Conservation (phyloP, 92 coral and sea anemone genomes). For the Ricordea florida region DNA sequence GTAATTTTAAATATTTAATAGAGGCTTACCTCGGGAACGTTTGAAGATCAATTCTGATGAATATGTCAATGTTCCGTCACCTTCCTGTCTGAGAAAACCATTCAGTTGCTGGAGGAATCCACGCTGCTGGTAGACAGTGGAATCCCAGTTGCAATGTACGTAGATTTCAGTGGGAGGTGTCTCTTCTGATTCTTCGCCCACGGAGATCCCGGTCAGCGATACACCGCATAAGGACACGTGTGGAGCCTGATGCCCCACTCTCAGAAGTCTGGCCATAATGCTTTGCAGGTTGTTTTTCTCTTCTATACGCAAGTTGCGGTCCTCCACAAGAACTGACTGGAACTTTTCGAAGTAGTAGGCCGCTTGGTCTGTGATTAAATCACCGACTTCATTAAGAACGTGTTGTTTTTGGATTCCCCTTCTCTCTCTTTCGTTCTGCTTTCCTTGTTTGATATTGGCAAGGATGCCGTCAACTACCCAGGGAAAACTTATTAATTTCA, state of each 20-base stretch:
- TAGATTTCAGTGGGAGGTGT: slow-evolving; percentile 43
- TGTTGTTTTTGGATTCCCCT: slow-evolving; percentile 32
- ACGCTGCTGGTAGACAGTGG: slow-evolving; percentile 18
- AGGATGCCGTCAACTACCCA: slow-evolving; percentile 81
- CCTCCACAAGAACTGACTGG: slow-evolving; percentile 20
- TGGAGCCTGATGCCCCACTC: background rate
- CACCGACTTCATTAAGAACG: slow-evolving; percentile 56
- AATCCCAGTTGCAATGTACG: slow-evolving; percentile 31
- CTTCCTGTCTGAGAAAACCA: background rate
- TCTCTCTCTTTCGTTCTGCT: slow-evolving; percentile 24
- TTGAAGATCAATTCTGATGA: background rate
- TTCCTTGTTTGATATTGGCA: slow-evolving; percentile 59
- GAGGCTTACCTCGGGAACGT: slow-evolving; percentile 5
- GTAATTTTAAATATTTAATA: no score
- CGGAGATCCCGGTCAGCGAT: slow-evolving; percentile 71
- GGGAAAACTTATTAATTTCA: slow-evolving; percentile 63
- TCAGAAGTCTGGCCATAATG: background rate
- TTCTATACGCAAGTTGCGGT: slow-evolving; percentile 37
- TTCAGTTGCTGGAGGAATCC: background rate
- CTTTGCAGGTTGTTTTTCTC: slow-evolving; percentile 24
- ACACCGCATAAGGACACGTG: slow-evolving; percentile 45
- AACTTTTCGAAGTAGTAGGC: slow-evolving; percentile 32
- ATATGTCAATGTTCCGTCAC: background rate
- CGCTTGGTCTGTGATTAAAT: slow-evolving; percentile 61
- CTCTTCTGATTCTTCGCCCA: slow-evolving; percentile 42